Evolutionary conservation across 2,113 vertebrate genomes (phyloP).

Genomic region (Butorides virescens): DNA sequence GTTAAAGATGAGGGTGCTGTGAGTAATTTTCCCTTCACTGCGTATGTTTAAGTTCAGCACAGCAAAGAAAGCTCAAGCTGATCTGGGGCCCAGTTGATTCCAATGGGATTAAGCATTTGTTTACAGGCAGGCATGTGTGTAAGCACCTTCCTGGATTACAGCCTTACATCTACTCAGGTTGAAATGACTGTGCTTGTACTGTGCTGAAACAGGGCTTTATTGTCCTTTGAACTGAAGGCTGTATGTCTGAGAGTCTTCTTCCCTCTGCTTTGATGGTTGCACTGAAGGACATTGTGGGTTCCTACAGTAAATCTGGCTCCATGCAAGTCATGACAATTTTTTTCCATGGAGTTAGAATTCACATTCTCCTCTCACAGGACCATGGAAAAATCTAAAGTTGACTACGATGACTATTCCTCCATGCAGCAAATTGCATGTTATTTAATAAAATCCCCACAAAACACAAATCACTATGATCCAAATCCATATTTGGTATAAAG

Average conservation of each 20-base stretch:
- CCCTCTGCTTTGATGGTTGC: neutral
- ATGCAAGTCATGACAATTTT: neutral
- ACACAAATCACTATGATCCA: neutral
- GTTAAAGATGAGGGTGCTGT: slow-evolving; percentile 27
- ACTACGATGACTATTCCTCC: neutral
- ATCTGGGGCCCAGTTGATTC: slow-evolving; percentile 41
- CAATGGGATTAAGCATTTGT: slow-evolving; percentile 60
- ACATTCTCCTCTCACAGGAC: neutral
- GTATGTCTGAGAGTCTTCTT: neutral
- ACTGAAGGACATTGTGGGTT: neutral
- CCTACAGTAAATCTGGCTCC: neutral
- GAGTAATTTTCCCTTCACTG: slow-evolving; percentile 31
- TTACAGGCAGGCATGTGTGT: slow-evolving; percentile 62
- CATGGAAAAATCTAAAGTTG: neutral
- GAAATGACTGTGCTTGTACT: neutral
- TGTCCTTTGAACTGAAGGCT: slow-evolving; percentile 3
- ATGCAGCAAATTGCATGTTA: neutral
- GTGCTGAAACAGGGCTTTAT: slow-evolving; percentile 32
- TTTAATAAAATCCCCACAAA: neutral
- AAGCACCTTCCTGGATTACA: slow-evolving; percentile 55
- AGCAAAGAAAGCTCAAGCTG: slow-evolving; percentile 48
- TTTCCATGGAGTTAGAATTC: neutral
- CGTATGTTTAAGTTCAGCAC: neutral
- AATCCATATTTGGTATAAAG: neutral
- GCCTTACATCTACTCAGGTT: slow-evolving; percentile 12